phyloP scores from a whole-genome alignment of 1,140 invertebrate genomes.

The Leptinotarsa texana region DNA sequence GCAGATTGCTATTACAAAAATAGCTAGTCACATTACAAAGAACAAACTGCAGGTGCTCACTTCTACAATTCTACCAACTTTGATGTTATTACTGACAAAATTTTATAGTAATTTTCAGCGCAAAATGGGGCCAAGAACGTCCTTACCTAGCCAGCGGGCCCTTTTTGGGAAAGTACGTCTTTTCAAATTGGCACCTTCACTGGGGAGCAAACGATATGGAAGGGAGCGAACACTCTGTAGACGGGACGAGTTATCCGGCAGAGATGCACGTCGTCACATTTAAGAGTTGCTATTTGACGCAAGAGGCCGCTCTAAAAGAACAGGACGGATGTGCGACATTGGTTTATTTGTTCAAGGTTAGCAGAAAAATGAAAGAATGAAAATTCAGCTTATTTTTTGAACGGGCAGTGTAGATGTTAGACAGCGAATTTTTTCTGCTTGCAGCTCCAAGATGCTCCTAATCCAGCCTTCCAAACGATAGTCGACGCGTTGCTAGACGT shows the following conservation, averaged over 20 bases:
- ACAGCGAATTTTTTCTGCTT: neutral
- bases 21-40: no score
- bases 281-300: conserved; percentile 61
- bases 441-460: conserved; percentile 60
- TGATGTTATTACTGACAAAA: neutral
- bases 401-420: no score
- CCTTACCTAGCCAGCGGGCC: conserved; percentile 65
- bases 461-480: conserved; percentile 58
- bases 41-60: no score
- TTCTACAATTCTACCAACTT: no score
- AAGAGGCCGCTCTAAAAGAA: conserved; percentile 61
- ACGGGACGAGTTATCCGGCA: conserved; percentile 63
- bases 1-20: no score
- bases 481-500: conserved; percentile 58
- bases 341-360: conserved; percentile 64
- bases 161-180: conserved; percentile 65
- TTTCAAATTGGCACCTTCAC: conserved; percentile 81
- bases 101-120: conserved; percentile 60
- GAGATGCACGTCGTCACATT: conserved; percentile 64
- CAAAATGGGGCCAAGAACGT: conserved; percentile 61
- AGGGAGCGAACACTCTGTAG: conserved; percentile 80
- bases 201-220: conserved; percentile 72
- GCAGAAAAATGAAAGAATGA: no score
- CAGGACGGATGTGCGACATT: conserved; percentile 62
- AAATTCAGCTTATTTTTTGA: no score